A percentile compares a stretch with the other conserved stretches of the same genome.
phyloP scores from a whole-genome alignment of 2,888 invertebrate genomes.

The Zygogramma bicolorata region DNA sequence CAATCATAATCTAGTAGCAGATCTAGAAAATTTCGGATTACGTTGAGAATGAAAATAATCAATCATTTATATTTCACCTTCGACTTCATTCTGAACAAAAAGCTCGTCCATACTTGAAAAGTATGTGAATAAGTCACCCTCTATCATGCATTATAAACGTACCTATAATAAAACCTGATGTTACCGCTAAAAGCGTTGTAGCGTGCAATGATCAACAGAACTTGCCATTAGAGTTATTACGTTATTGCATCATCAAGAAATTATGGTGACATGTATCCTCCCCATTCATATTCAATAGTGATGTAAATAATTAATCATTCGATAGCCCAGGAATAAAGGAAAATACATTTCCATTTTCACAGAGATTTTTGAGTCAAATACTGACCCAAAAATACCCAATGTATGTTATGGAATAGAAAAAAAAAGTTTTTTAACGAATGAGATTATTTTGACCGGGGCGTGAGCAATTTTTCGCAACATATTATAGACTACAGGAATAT shows the following conservation, averaged over 20 bases:
- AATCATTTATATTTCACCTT: background rate
- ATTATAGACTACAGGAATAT: too few species aligned
- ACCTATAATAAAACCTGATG: conserved; percentile 11
- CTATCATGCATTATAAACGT: background rate
- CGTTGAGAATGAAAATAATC: background rate
- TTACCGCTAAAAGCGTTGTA: conserved; percentile 25
- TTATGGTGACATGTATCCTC: conserved; percentile 24
- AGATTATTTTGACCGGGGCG: too few species aligned
- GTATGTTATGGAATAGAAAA: too few species aligned
- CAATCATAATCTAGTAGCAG: too few species aligned
- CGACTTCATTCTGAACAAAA: background rate
- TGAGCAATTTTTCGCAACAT: too few species aligned
- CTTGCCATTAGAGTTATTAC: conserved; percentile 44
- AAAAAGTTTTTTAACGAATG: too few species aligned
- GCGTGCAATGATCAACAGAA: conserved; percentile 38
- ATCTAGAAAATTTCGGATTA: background rate
- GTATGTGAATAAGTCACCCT: background rate
- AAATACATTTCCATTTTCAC: too few species aligned
- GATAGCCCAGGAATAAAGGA: background rate
- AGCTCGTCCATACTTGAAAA: background rate
- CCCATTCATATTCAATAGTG: conserved; percentile 23
- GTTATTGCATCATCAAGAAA: conserved; percentile 41
- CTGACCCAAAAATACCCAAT: too few species aligned
- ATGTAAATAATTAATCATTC: conserved; percentile 7
- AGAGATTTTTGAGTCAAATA: background rate